Evolutionary conservation across 2,888 invertebrate genomes (phyloP), one percentile per base, ranked within the genome.

Genomic region (Cantharis rustica): DNA sequence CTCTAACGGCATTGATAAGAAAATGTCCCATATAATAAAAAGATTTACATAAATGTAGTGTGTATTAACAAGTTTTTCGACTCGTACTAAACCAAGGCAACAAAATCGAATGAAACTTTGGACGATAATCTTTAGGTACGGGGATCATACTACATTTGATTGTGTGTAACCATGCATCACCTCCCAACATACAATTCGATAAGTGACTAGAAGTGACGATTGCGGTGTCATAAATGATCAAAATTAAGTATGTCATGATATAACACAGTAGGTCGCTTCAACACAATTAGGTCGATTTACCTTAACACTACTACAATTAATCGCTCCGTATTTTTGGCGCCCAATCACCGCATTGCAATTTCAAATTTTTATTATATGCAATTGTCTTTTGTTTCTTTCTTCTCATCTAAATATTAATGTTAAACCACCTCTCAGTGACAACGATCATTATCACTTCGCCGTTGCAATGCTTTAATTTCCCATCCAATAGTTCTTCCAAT

Each of bases 121-220:
- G 62, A 77, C 77, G 74, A 74, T 77, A 77, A 74, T 77, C 77
- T 74, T 61, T 74, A 71, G 47, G 77, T 71, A 77, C 77, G 74
- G 64, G 68, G 74, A 77, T 77, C 72, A 72, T 69, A 66, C 69
- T 66, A 71, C 68, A 72, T 74, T 69, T 75, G 64, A 69, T 72
- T 71, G 74, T 77, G 71, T 71, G 69, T 71, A 75, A 77, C 74
- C 77, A 77, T 74, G 72, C 23, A 66, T 17, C 71, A 71, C 73
- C 72, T 77, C 72, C 64, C 72, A 69, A 70, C 75, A 74, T 63
- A 71, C 77, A 77, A 75, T 77, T 77, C 72, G 70, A 77, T 77
- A 77, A 77, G 75, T 72, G 77, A 68, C 71, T 47, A 47, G n/a
- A 47, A 47, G 47, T 47, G 47, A 47, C 47, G 47, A 47, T 47